Conservation (phyloP, 2,797 vertebrate species). For the Lepilemur septentrionalis region DNA sequence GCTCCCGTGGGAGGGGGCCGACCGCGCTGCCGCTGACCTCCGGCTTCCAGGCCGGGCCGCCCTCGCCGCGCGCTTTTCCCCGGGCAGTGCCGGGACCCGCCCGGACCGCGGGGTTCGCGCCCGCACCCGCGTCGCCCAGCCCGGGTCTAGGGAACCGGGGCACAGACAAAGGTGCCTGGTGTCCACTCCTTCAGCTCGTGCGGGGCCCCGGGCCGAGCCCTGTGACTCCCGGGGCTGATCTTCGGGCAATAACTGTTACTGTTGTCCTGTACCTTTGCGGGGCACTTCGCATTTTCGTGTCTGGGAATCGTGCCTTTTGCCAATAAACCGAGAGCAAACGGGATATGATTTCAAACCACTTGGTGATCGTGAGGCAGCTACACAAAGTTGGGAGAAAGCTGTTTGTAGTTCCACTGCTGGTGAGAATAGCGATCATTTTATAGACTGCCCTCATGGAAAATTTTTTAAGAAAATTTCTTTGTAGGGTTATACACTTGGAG, state of each 20-base stretch:
- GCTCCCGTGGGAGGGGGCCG: slow-evolving; percentile 62
- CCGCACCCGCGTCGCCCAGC: background rate
- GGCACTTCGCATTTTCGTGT: background rate
- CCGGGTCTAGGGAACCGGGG: background rate
- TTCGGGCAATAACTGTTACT: background rate
- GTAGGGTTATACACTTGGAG: background rate
- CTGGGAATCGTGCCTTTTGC: background rate
- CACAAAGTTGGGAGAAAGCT: slow-evolving; percentile 27
- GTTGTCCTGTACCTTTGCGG: background rate
- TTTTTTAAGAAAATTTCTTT: background rate
- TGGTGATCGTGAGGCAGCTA: background rate
- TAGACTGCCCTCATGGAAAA: background rate
- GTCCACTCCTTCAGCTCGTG: background rate
- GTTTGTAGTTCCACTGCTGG: background rate
- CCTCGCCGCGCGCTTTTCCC: background rate
- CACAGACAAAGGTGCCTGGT: slow-evolving; percentile 51
- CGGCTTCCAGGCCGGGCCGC: slow-evolving; percentile 1
- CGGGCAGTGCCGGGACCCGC: background rate
- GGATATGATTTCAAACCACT: background rate
- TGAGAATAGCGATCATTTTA: background rate
- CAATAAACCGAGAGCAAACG: background rate
- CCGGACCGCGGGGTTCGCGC: background rate
- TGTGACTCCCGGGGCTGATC: background rate
- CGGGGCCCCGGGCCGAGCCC: background rate
- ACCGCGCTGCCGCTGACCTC: background rate